Evolutionary conservation across 2,888 invertebrate genomes (phyloP).

Genomic region (Tridacna gigas): DNA sequence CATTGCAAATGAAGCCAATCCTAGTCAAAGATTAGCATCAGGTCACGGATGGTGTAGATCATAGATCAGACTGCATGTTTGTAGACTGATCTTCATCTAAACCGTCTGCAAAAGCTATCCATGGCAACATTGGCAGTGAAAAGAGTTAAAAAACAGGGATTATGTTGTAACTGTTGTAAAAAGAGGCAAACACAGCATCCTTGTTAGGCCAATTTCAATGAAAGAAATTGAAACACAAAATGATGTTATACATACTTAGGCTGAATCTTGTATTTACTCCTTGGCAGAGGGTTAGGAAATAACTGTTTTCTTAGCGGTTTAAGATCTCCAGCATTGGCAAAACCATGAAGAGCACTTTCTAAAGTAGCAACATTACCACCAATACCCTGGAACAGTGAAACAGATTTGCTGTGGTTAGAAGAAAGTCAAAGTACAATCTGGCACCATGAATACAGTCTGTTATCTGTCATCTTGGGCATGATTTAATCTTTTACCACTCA

Average conservation of each 20-base stretch:
- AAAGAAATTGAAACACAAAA: too few species aligned
- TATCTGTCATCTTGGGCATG: neutral
- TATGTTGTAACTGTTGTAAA: too few species aligned
- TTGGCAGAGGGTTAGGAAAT: constrained; percentile 87
- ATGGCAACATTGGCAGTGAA: too few species aligned
- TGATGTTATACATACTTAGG: constrained; percentile 47
- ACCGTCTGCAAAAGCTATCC: too few species aligned
- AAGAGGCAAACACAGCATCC: neutral
- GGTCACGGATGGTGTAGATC: too few species aligned
- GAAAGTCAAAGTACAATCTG: too few species aligned
- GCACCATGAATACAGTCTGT: neutral
- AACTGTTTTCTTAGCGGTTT: constrained; percentile 89
- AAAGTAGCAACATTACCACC: constrained; percentile 93
- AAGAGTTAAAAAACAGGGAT: too few species aligned
- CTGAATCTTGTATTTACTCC: constrained; percentile 66
- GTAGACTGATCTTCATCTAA: too few species aligned
- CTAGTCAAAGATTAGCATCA: too few species aligned
- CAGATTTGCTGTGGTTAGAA: too few species aligned
- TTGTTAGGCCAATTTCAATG: neutral
- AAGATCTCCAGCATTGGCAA: constrained; percentile 89
- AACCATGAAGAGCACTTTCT: constrained; percentile 93
- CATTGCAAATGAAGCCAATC: too few species aligned
- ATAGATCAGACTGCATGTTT: too few species aligned
- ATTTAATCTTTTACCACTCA: neutral
- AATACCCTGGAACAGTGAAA: constrained; percentile 65